A percentile compares a stretch with the other conserved stretches of the same genome.
phyloP scores from a whole-genome alignment of 2,888 invertebrate species.

The Elgonia sp. region DNA sequence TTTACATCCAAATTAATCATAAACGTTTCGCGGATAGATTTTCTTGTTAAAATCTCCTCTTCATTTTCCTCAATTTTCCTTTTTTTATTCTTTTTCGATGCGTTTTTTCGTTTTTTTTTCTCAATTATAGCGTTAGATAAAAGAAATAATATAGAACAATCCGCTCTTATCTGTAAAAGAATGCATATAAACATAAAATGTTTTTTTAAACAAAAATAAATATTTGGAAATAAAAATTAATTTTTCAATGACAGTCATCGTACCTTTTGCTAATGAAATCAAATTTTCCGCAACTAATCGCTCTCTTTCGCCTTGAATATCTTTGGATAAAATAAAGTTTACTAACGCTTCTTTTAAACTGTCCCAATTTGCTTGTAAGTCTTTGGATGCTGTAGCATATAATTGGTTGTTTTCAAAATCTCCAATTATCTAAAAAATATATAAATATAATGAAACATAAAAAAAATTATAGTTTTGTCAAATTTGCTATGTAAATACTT shows the following conservation, averaged over 20 bases:
- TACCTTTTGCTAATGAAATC: slow-evolving; percentile 10
- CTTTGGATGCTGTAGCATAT: background rate
- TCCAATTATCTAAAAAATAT: slow-evolving; percentile 7
- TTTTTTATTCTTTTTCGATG: slow-evolving; percentile 21
- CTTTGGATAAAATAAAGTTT: slow-evolving; percentile 11
- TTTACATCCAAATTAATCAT: slow-evolving; percentile 9
- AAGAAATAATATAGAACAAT: slow-evolving; percentile 22
- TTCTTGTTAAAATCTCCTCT: slow-evolving; percentile 16
- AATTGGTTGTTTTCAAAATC: slow-evolving; percentile 2
- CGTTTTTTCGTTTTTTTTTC: slow-evolving; percentile 31
- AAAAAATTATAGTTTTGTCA: no score
- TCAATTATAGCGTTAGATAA: slow-evolving; percentile 21
- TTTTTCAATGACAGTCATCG: no score
- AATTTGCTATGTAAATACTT: background rate
- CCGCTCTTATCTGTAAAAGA: slow-evolving; percentile 13
- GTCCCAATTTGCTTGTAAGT: background rate
- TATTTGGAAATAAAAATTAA: no score
- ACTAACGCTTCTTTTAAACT: background rate
- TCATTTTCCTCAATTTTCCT: slow-evolving; percentile 24
- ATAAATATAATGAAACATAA: background rate
- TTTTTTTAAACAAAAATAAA: no score
- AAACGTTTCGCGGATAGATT: slow-evolving; percentile 30
- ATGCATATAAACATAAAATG: background rate
- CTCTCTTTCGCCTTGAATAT: slow-evolving; percentile 21
- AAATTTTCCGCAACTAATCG: slow-evolving; percentile 10